Percentiles rank a stretch among this genome's conserved stretches.
Conservation (phyloP, 2,797 vertebrate genomes). For the Perodicticus potto region DNA sequence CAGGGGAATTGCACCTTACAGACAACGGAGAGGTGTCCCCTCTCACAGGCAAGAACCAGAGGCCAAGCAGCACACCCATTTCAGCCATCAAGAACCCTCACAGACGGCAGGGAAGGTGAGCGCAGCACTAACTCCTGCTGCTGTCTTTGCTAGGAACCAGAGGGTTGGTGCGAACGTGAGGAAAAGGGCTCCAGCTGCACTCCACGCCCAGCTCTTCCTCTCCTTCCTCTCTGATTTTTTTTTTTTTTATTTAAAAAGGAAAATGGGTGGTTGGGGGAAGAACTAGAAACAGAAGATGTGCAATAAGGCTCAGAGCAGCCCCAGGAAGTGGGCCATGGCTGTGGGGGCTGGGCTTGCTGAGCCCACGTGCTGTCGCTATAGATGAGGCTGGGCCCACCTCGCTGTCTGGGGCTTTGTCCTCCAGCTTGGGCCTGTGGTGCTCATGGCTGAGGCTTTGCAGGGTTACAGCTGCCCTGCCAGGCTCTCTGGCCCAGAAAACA, state of each 20-base stretch:
- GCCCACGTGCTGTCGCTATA: constrained; percentile 7
- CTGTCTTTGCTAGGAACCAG: constrained; percentile 15
- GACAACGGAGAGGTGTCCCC: constrained; percentile 5
- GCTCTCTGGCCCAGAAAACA: background rate
- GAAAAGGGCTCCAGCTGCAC: constrained; percentile 19
- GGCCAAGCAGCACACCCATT: background rate
- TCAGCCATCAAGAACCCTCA: constrained; percentile 47
- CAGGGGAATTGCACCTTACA: constrained; percentile 77
- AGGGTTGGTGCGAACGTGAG: background rate
- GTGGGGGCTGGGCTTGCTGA: background rate
- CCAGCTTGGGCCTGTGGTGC: constrained; percentile 11
- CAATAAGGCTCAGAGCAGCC: constrained; percentile 79
- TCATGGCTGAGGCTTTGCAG: constrained; percentile 6
- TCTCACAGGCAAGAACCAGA: background rate
- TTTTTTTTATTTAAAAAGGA: constrained; percentile 27
- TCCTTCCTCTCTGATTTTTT: constrained; percentile 10
- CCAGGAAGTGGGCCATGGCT: constrained; percentile 64
- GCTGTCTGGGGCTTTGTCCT: background rate
- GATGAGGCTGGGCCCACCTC: background rate
- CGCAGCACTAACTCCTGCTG: background rate
- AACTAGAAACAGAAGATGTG: constrained; percentile 73
- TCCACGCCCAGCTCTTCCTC: constrained; percentile 1
- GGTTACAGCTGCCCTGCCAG: background rate
- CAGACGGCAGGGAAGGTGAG: constrained; percentile 8
- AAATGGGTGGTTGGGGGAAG: constrained; percentile 48